phyloP scores from a whole-genome alignment of 2,113 vertebrate genomes.

The Trematomus loennbergii region DNA sequence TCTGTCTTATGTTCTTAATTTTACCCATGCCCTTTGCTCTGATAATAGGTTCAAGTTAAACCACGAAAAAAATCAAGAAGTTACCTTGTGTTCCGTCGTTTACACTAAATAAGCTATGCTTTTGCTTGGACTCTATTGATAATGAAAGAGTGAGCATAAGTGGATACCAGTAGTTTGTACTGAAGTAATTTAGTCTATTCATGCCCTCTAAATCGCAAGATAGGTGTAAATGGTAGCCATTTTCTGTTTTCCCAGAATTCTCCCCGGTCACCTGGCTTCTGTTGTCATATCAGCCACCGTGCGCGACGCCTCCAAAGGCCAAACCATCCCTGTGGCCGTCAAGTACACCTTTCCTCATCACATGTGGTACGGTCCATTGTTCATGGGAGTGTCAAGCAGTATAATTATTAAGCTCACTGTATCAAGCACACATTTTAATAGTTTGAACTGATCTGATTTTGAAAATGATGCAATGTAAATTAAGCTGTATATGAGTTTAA shows the following conservation, averaged over 20 bases:
- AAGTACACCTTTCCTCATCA: slow-evolving; percentile 81
- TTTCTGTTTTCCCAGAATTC: slow-evolving; percentile 51
- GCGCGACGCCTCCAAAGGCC: slow-evolving; percentile 67
- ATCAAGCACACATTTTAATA: neutral
- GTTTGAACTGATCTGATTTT: neutral
- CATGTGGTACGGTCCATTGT: slow-evolving; percentile 48
- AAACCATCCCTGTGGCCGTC: slow-evolving; percentile 79
- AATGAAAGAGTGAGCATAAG: neutral
- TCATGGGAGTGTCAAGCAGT: neutral
- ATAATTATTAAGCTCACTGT: neutral
- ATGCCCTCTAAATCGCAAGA: neutral
- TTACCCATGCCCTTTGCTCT: neutral
- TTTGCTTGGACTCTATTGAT: neutral
- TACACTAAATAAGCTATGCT: neutral
- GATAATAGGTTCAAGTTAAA: neutral
- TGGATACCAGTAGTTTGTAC: neutral
- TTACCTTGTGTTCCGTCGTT: neutral
- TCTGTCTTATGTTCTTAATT: neutral
- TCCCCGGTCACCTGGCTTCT: slow-evolving; percentile 72
- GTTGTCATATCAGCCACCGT: slow-evolving; percentile 84
- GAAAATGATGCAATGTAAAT: too few relatives aligned
- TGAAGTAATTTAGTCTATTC: neutral
- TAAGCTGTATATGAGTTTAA: neutral
- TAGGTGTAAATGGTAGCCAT: neutral
- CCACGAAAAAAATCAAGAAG: neutral